Base-by-base conservation (phyloP, 2,797 vertebrate species). In the Aselliscus stoliczkanus region DNA sequence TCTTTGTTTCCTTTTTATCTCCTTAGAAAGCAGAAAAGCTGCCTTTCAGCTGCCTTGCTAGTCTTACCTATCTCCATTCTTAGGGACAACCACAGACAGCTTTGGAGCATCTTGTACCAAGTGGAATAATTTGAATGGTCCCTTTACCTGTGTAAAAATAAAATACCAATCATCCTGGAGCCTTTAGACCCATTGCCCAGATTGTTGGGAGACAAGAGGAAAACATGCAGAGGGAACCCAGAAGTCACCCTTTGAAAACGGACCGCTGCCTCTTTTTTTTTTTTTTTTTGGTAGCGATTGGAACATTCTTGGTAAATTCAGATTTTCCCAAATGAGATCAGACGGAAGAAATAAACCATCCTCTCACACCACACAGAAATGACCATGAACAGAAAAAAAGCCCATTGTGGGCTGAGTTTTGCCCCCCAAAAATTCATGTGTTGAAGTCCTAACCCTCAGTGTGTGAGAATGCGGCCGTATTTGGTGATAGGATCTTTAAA, bases 271-370 rank as follows among this genome's bases (percentile, higher is more conserved):
- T 87, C 54, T 79, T 56, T 67, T 31, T 18, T 21, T 73, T 25
- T 90, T 25, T 37, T 20, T n/a, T 39, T 62, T n/a, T 47, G 3
- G 20, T 34, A 37, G 17, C 79, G 37, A 93, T 47, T 62, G 72
- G 20, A 92, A 70, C 12, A 52, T 84, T 80, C 9, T 23, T 84
- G 27, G 70, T 76, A 37, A 73, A 80, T 76, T 72, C 39, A 70
- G 7, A n/a, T 84, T 76, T 93, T 72, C 23, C 13, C 31, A n/a
- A 77, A 44, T 82, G 39, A 82, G n/a, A 2, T 60, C 47, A 67
- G 2, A 20, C 77, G 56, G 42, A n/a, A 82, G 67, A 18, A 76
- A 88, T 60, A 69, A 93, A 44, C 1, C 37, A 11, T 7, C 25
- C 3, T 64, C 7, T 52, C 27, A 64, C 5, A 27, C 23, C 10